Base-by-base conservation (phyloP, 2,113 vertebrate species). In the Brachyhypopomus gauderio region DNA sequence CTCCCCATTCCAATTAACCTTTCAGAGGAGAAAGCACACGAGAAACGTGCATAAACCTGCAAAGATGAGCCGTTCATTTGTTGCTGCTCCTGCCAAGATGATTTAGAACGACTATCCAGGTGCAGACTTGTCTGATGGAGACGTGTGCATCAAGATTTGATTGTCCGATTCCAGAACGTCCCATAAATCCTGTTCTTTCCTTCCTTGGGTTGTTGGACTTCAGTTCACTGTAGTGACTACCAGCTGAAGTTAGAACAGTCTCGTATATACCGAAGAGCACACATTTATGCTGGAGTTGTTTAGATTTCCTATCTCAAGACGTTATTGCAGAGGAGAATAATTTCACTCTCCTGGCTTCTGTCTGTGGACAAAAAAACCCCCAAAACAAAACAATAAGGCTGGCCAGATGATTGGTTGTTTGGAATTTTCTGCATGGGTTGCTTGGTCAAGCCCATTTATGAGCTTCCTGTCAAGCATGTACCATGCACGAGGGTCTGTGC, bases 1-100 rank as follows among this genome's bases (percentile, higher is more conserved):
- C 17, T 60, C 76, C 79, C 71, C 71, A 69, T 72, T 63, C 79
- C 81, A 88, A 88, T 87, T 89, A 87, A 86, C 87, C 85, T 84
- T 86, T 88, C 73, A 36, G 75, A 55, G 62, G 22, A 72, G 62
- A 75, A 78, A 85, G 56, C 55, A n/a, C 30, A 52, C 45, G 64
- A 76, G 64, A 79, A 52, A 60, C n/a, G 70, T 38, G 14, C 20
- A 62, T 60, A 86, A 80, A 36, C 77, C 71, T 34, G 38, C 27
- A 70, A 70, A 77, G 76, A 84, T 83, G 56, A 75, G 81, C 63
- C 63, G 45, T 77, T 85, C 79, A 85, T 85, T 81, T 85, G 75
- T 81, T 83, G 71, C 67, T 34, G 30, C 79, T 81, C 75, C 70
- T 79, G 73, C 62, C 75, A 82, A 77, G 78, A 76, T 85, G 36